Base-by-base conservation (phyloP, 2,113 vertebrate genomes). In the Manacus vitellinus region DNA sequence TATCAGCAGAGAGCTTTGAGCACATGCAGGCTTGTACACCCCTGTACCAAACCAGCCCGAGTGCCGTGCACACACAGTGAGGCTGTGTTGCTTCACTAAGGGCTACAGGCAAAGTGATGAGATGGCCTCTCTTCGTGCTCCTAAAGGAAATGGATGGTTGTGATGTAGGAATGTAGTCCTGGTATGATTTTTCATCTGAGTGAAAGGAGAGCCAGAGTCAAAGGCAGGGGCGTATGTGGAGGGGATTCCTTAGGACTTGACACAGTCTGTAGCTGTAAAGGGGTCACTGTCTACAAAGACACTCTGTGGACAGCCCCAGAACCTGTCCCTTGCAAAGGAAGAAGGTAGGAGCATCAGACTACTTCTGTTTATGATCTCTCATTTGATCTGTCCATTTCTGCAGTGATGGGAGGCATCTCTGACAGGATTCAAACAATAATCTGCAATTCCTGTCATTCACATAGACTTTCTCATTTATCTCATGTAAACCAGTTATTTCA, bases 281-380 rank as follows among this genome's bases (percentile, higher is more conserved):
- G 16, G 2, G 9, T 61, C 54, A 12, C 44, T 88, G 9, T 58
- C 82, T 85, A 72, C 52, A 55, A 19, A 94, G 62, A 35, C 12
- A 15, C n/a, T 31, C 51, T 39, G 55, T 62, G 52, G n/a, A 30
- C 62, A 67, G 39, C 85, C 19, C 8, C 24, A 66, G 43, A 79
- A 61, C 66, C 51, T 49, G 20, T 37, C 52, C 14, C 4, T 59
- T 75, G 54, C 58, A 47, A 55, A 41, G 19, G 27, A 72, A 83
- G 47, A 49, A 33, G 9, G 35, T 70, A 68, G 54, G 31, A 56
- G 6, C 4, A 4, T 43, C 33, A 68, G n/a, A 24, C 19, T 73
- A 3, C 61, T 52, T 81, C 30, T 72, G 43, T 84, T 68, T 51
- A 43, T 0, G 0, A 1, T n/a, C 54, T n/a, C 24, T 72, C 54